Evolutionary conservation across 2,113 vertebrate species (phyloP).

Genomic region (Scomber colias): DNA sequence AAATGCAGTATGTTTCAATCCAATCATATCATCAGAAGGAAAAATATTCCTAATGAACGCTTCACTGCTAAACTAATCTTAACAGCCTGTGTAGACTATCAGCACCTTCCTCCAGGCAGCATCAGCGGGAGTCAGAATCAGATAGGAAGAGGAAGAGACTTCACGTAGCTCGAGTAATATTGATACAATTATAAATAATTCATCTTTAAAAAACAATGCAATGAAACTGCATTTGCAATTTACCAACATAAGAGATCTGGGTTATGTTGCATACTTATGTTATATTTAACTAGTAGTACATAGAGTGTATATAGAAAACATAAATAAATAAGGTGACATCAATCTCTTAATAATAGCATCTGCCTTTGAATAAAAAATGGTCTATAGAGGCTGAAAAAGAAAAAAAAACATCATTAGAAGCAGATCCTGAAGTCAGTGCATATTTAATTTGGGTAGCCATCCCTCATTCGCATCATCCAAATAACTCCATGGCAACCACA

Average conservation of each 20-base stretch:
- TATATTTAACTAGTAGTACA: neutral
- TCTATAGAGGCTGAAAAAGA: too few species aligned
- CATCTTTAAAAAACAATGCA: slow-evolving; percentile 6
- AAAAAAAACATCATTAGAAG: too few species aligned
- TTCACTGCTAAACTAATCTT: slow-evolving; percentile 7
- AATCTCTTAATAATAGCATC: too few species aligned
- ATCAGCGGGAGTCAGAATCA: slow-evolving; percentile 34
- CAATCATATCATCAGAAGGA: neutral
- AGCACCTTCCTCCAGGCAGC: slow-evolving; percentile 12
- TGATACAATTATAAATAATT: slow-evolving; percentile 27
- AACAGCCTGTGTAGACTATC: slow-evolving; percentile 11
- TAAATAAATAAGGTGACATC: neutral
- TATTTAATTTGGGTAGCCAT: neutral
- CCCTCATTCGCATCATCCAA: neutral
- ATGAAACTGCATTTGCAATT: slow-evolving; percentile 9
- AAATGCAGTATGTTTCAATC: neutral
- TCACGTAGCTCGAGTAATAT: slow-evolving; percentile 28
- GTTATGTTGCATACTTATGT: neutral
- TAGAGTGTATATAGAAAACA: neutral
- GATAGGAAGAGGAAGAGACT: slow-evolving; percentile 26
- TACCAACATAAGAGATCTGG: neutral
- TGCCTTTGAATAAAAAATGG: too few species aligned
- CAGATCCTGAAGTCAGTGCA: neutral
- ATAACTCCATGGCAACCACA: neutral
- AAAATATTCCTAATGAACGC: slow-evolving; percentile 8